phyloP scores from a whole-genome alignment of 2,888 invertebrate species.

The Thelaira solivaga region DNA sequence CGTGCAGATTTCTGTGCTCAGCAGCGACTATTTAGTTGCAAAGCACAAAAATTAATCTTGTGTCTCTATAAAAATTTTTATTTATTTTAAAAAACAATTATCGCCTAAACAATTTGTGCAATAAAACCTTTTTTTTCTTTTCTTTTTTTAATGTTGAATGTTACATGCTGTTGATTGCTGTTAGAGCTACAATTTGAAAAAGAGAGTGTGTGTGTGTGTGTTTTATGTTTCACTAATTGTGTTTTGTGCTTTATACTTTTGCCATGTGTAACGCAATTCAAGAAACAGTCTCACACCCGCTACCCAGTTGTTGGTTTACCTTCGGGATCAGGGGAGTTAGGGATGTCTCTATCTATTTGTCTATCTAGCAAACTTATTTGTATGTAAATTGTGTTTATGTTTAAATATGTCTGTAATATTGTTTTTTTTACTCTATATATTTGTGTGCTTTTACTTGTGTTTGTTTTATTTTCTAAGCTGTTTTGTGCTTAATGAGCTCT shows the following conservation, averaged over 20 bases:
- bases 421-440: not conserved
- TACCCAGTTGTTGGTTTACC: not conserved
- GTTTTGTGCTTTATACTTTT: not conserved
- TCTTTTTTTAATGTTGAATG: slow-evolving; percentile 19
- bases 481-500: slow-evolving; percentile 58
- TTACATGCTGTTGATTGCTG: slow-evolving; percentile 8
- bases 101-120: slow-evolving; percentile 52
- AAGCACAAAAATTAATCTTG: slow-evolving; percentile 33
- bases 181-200: not conserved
- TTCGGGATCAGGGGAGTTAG: not conserved
- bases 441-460: not conserved
- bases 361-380: too few species aligned
- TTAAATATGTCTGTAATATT: not conserved
- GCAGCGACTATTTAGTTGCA: not conserved
- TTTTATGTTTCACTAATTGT: not conserved
- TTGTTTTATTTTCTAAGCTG: not conserved
- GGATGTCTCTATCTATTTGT: slow-evolving; percentile 12
- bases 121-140: too few species aligned
- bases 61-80: slow-evolving; percentile 44
- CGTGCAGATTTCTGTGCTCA: too few species aligned
- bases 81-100: slow-evolving; percentile 59
- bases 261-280: slow-evolving; percentile 27
- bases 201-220: not conserved
- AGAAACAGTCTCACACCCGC: not conserved
- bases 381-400: slow-evolving; percentile 17